Percentiles rank a stretch among this genome's conserved stretches.
Evolutionary conservation across 1,140 invertebrate species (phyloP).

Genomic region (Mamestra configurata): DNA sequence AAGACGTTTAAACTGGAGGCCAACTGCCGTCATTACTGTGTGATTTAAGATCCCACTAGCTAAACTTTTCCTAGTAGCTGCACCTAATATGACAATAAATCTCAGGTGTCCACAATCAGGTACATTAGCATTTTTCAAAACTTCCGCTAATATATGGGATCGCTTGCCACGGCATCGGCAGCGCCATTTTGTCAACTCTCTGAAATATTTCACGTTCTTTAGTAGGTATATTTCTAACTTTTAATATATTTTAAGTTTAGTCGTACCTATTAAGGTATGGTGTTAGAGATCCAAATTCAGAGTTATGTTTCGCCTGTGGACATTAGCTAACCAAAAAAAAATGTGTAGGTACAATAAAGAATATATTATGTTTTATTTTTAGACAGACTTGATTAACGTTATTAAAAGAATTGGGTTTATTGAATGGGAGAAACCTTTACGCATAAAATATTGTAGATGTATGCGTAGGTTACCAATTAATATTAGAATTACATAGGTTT

Average conservation of each 20-base stretch:
- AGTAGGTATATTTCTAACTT: neutral
- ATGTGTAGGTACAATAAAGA: no score
- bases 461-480: no score
- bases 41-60: neutral
- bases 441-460: neutral
- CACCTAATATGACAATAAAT: constrained; percentile 31
- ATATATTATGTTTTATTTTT: no score
- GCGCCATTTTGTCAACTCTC: neutral
- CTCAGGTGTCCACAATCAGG: constrained; percentile 1
- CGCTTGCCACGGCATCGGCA: neutral
- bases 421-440: no score
- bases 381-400: no score
- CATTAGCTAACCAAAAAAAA: no score
- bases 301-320: no score
- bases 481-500: no score
- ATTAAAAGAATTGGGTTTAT: no score
- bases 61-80: neutral
- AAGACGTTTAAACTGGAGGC: neutral
- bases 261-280: no score
- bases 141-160: constrained; percentile 16
- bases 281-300: no score
- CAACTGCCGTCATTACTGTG: neutral
- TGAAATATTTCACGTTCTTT: neutral
- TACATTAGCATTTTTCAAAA: constrained; percentile 40
- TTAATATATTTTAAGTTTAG: neutral